Conservation (phyloP, 2,888 invertebrate genomes). For the Cerceris rybyensis region DNA sequence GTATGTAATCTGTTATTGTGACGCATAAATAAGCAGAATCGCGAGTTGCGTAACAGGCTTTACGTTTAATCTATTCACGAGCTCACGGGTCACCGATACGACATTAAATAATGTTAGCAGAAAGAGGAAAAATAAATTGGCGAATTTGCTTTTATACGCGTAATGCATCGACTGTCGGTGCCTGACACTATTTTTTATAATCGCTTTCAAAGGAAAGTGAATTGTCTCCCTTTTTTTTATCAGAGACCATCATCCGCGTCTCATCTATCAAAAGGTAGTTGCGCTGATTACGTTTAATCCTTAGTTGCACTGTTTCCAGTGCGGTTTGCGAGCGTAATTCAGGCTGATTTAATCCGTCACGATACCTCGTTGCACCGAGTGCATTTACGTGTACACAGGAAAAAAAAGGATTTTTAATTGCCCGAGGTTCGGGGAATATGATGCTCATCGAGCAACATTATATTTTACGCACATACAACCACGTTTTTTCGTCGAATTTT, state of each 20-base stretch:
- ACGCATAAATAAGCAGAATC: slow-evolving; percentile 3
- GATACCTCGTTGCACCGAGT: slow-evolving; percentile 4
- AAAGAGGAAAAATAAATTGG: not conserved
- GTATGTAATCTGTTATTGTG: slow-evolving; percentile 4
- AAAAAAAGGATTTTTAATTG: slow-evolving; percentile 8
- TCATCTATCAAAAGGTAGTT: not conserved
- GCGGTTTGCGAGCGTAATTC: slow-evolving; percentile 5
- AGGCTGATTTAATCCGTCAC: slow-evolving; percentile 25
- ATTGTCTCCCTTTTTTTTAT: not conserved
- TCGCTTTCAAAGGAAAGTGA: not conserved
- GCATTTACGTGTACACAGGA: not conserved
- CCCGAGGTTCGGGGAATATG: not conserved
- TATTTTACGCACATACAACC: not conserved
- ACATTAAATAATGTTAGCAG: slow-evolving; percentile 9
- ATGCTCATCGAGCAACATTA: not conserved
- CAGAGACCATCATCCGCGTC: not conserved
- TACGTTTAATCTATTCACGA: slow-evolving; percentile 14
- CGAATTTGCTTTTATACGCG: not conserved
- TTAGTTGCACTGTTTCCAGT: not conserved
- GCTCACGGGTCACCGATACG: slow-evolving; percentile 4
- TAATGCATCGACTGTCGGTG: too few species aligned
- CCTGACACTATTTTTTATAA: too few species aligned
- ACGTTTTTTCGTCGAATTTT: not conserved
- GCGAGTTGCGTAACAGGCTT: slow-evolving; percentile 14
- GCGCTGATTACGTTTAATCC: slow-evolving; percentile 35